Percentiles rank a stretch among this genome's conserved stretches.
These are phyloP conservation scores for Pammene fasciana DNA, from an alignment of 2,888 invertebrate genomes.

Conservation along the genomic window DNA sequence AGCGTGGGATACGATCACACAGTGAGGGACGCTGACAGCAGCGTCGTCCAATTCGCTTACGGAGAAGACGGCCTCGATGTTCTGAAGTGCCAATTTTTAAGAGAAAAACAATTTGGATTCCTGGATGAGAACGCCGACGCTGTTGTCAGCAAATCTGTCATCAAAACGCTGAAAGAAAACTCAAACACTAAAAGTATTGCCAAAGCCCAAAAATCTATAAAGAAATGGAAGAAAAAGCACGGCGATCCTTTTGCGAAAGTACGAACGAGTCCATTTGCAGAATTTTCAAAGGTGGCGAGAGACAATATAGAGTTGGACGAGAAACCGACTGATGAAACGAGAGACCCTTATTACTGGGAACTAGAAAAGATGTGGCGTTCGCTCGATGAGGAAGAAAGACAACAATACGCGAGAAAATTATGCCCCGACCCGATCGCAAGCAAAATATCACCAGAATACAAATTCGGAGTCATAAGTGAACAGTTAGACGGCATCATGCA, in stretches of 20 bases:
- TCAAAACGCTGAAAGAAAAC: conserved; percentile 84
- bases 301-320: conserved; percentile 74
- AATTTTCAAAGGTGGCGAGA: conserved; percentile 82
- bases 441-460: conserved; percentile 87
- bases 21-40: conserved; percentile 96
- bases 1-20: conserved; percentile 96
- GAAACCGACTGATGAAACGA: conserved; percentile 79
- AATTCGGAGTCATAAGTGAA: conserved; percentile 94
- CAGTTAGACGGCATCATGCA: conserved; percentile 87
- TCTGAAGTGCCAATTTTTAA: conserved; percentile 92
- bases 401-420: conserved; percentile 77
- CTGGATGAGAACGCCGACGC: conserved; percentile 90
- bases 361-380: conserved; percentile 87
- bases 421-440: conserved; percentile 91
- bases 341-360: conserved; percentile 84
- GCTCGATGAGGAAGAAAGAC: conserved; percentile 83
- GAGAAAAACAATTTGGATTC: conserved; percentile 89
- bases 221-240: conserved; percentile 85
- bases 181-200: conserved; percentile 76
- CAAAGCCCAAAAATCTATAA: conserved; percentile 83
- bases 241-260: conserved; percentile 72
- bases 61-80: conserved; percentile 98
- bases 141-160: conserved; percentile 82
- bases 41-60: conserved; percentile 95
- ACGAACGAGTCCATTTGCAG: conserved; percentile 83